A percentile compares a stretch with the other conserved stretches of the same genome.
Conservation (phyloP, 2,888 invertebrate species). For the Acanthopleura granulata region DNA sequence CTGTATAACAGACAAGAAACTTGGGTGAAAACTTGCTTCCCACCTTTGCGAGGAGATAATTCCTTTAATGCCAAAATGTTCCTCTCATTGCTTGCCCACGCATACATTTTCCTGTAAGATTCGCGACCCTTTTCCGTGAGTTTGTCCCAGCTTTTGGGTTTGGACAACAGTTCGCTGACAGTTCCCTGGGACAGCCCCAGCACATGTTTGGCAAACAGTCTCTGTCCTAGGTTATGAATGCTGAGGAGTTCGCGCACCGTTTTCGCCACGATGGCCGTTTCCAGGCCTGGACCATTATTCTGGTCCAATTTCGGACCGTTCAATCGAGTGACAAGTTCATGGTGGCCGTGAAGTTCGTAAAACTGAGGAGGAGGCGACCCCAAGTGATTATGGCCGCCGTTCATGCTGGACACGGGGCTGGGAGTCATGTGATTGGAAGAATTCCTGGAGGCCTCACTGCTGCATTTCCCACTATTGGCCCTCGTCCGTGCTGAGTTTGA, state of each 20-base stretch:
- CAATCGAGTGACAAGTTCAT: slow-evolving; percentile 23
- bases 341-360: slow-evolving; percentile 19
- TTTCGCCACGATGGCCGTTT: slow-evolving; percentile 92
- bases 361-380: slow-evolving; percentile 24
- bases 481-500: neutral
- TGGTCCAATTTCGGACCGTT: slow-evolving; percentile 25
- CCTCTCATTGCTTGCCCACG: slow-evolving; percentile 98
- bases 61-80: slow-evolving; percentile 97
- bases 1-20: too few species aligned
- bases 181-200: slow-evolving; percentile 96
- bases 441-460: neutral
- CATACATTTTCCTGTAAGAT: slow-evolving; percentile 99
- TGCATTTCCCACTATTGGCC: neutral
- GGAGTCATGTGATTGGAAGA: neutral
- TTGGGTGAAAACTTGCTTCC: slow-evolving; percentile 21
- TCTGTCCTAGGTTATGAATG: slow-evolving; percentile 98
- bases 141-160: slow-evolving; percentile 99
- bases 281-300: slow-evolving; percentile 86
- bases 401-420: neutral
- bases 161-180: slow-evolving; percentile 96
- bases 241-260: slow-evolving; percentile 93
- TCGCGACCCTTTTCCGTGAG: slow-evolving; percentile 99
- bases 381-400: slow-evolving; percentile 10
- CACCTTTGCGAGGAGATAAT: slow-evolving; percentile 78
- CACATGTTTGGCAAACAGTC: slow-evolving; percentile 98